Base-by-base conservation (phyloP, 2,888 invertebrate species). In the Lapara coniferarum region DNA sequence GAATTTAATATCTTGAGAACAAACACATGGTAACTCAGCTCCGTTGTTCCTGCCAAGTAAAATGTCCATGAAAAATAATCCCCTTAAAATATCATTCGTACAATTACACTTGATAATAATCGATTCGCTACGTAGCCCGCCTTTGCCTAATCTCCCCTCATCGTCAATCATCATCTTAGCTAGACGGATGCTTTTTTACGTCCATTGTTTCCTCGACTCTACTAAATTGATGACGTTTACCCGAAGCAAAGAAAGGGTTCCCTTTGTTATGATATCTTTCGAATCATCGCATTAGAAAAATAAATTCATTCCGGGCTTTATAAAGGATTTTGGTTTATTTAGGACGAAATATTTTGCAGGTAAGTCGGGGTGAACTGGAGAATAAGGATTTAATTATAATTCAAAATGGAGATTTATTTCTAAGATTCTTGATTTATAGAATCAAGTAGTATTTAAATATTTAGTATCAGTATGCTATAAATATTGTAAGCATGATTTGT, bases 151-250 rank as follows among this genome's bases (percentile, higher is more conserved):
- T 19, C 19, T 63, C 19, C 19, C 63, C 57, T 14, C 56, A 56
- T 88, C 89, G 84, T 90, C 89, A 90, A 90, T 90, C 90, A 89
- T 88, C 79, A 81, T 82, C 82, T 80, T 73, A 79, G 74, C 77
- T 79, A 75, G 78, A 76, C 80, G 73, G 56, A 57, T 37, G 66
- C 49, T 66, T 69, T 66, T 69, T 69, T 66, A 83, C 80, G 76
- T 59, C 82, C 75, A 81, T 88, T 89, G 86, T 89, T 85, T 84
- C 72, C 74, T 70, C 76, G 78, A 74, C 71, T 73, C 72, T 69
- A 71, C 75, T 74, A 80, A 87, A 89, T 88, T 85, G 85, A 87
- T 84, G 82, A 79, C 84, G 78, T 81, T 85, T 78, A 78, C 73
- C 77, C 76, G 68, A 72, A 71, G 73, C 73, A 82, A 86, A 84